Conservation (phyloP, 1,140 invertebrate species). For the Drosophila punjabiensis region DNA sequence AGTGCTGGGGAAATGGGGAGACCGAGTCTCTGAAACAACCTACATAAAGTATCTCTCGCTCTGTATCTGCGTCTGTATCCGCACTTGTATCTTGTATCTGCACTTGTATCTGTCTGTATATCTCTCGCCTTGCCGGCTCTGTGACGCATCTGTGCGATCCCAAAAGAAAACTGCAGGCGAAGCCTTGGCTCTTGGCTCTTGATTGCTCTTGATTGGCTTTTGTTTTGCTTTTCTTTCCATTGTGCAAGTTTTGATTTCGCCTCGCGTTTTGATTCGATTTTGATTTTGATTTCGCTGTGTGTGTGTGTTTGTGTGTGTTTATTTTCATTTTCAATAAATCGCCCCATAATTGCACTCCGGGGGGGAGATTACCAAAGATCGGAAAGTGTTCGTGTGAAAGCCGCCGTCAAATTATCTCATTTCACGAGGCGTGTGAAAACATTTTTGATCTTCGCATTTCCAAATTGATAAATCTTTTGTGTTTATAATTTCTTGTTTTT, state of each 20-base stretch:
- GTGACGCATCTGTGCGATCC: constrained; percentile 61
- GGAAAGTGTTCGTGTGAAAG: constrained; percentile 54
- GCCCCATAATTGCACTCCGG: constrained; percentile 64
- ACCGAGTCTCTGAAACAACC: constrained; percentile 31
- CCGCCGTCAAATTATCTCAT: constrained; percentile 46
- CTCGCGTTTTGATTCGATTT: constrained; percentile 37
- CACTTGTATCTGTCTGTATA: constrained; percentile 18
- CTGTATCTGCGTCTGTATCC: constrained; percentile 24
- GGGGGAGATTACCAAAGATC: constrained; percentile 45
- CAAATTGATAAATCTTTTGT: constrained; percentile 54
- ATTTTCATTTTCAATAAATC: constrained; percentile 69
- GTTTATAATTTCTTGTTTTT: not conserved
- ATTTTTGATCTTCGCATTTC: constrained; percentile 60
- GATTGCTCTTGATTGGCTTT: constrained; percentile 68
- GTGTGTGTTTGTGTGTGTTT: constrained; percentile 39
- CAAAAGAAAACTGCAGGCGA: constrained; percentile 32
- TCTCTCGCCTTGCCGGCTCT: constrained; percentile 15
- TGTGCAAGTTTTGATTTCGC: constrained; percentile 47
- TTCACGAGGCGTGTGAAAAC: constrained; percentile 66
- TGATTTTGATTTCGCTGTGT: constrained; percentile 39
- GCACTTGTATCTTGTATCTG: constrained; percentile 24
- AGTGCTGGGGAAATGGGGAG: constrained; percentile 34
- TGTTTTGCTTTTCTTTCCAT: constrained; percentile 39
- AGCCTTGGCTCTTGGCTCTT: constrained; percentile 46
- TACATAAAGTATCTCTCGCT: constrained; percentile 53